phyloP scores from a whole-genome alignment of 2,113 vertebrate genomes.

The Carlito syrichta region DNA sequence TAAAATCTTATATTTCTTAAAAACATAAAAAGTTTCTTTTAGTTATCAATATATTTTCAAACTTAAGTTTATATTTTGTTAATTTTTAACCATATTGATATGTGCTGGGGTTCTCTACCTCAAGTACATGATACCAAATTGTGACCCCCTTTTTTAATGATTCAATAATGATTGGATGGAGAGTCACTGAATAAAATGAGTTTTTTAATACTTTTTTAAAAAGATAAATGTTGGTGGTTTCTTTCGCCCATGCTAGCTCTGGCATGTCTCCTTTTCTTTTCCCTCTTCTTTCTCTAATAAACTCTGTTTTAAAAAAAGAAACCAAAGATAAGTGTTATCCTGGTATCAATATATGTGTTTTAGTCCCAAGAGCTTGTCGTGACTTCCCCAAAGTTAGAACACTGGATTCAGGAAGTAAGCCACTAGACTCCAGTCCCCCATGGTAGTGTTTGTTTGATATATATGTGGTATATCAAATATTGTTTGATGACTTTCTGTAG shows the following conservation, averaged over 20 bases:
- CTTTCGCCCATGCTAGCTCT: too few relatives aligned
- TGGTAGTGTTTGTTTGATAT: too few relatives aligned
- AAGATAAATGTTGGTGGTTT: too few relatives aligned
- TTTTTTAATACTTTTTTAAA: neutral
- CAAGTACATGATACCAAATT: neutral
- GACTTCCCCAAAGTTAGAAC: neutral
- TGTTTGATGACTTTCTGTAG: neutral
- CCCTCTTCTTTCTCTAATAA: too few relatives aligned
- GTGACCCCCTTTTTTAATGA: neutral
- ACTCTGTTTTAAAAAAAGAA: too few relatives aligned
- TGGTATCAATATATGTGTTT: neutral
- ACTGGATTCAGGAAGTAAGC: neutral
- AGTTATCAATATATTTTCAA: neutral
- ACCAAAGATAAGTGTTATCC: neutral
- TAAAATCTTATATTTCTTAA: neutral
- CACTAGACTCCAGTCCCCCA: neutral
- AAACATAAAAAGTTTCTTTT: neutral
- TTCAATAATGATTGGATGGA: neutral
- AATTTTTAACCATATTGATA: neutral
- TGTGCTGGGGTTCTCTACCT: neutral
- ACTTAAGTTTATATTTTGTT: neutral
- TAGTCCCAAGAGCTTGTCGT: neutral
- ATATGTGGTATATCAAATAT: too few relatives aligned
- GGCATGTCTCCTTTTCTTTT: too few relatives aligned
- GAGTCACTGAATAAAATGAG: neutral